Evolutionary conservation across 2,888 invertebrate species (phyloP), one percentile per base, ranked within the genome.

Genomic region (Drosophila colorata): DNA sequence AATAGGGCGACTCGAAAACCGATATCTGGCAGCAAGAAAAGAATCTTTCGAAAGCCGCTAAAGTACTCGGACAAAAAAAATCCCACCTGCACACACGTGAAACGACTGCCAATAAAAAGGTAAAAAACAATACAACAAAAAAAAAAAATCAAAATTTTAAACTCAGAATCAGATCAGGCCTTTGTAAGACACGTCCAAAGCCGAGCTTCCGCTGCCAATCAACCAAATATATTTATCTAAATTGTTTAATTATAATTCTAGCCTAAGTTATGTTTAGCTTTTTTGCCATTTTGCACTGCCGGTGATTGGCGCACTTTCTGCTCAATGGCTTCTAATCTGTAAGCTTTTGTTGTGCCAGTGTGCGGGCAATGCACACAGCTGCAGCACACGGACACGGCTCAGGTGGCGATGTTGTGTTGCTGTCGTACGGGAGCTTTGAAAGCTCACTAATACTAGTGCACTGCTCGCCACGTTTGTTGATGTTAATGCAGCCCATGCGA

Each of bases 1-100:
- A 88, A 74, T 91, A 92, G 92, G 92, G 92, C 67, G 92, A 92
- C 91, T 88, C 89, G 84, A 92, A 92, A 91, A 90, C 92, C 82
- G 92, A 92, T 91, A 92, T 92, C 88, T 92, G 92, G 92, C 92
- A 92, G 90, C 92, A 92, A 92, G 92, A 92, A 92, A 92, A 92
- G 91, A 92, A 92, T 90, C 92, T 92, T 89, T 92, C 93, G 84
- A 93, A 93, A 92, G 93, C 93, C 90, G 93, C 93, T 87, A 93
- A 93, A 92, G 92, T 93, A 90, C 92, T 93, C 90, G 93, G 93
- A 89, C 93, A 93, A 89, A 92, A 91, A 90, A 93, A 93, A 90
- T 92, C 92, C 70, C 93, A 93, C 86, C 92, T 93, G 82, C 92
- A 92, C 85, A 91, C 92, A 77, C 92, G 92, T 86, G 92, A 92